Base-by-base conservation (phyloP, 2,888 invertebrate species). In the Noctua janthina region DNA sequence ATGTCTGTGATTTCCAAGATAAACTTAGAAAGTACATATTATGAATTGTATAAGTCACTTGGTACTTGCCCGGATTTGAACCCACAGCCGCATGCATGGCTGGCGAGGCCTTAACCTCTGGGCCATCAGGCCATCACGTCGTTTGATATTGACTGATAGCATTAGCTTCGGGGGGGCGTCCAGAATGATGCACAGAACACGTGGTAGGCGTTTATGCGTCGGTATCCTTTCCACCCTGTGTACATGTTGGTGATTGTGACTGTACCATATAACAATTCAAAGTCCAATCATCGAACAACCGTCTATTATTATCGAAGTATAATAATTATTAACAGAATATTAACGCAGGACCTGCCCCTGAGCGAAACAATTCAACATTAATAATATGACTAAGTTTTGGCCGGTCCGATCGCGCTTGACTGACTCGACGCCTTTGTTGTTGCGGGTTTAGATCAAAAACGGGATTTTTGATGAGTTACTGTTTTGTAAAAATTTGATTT, bases 261-360 rank as follows among this genome's bases (percentile, higher is more conserved):
- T 46, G n/a, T 69, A 54, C 35, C 10, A 20, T 13, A 75, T 51
- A 51, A 66, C 49, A 76, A 79, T 5, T 76, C 35, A 17, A 59
- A 64, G 46, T 66, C 54, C 67, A 87, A 78, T 74, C 76, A 87
- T 85, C 46, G 67, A 87, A 72, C 79, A 59, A 35, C 17, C 75
- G 70, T 78, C 70, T 68, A 79, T 77, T 85, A 83, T 83, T 81
- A 74, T 66, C 35, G 23, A 73, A 81, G 59, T 64, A 79, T 78
- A 89, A 89, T 89, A 89, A 89, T 89, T 85, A 89, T 82, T 39
- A 87, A 84, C 79, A 79, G 85, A 88, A 84, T 81, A 88, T 79
- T 84, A 80, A 84, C 64, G 72, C 43, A 72, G 56, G 66, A 56
- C 80, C 77, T 82, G 66, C 79, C 88, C 83, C 71, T 68, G 78